Conservation (phyloP, 2,113 vertebrate genomes). For the Cinclus cinclus region DNA sequence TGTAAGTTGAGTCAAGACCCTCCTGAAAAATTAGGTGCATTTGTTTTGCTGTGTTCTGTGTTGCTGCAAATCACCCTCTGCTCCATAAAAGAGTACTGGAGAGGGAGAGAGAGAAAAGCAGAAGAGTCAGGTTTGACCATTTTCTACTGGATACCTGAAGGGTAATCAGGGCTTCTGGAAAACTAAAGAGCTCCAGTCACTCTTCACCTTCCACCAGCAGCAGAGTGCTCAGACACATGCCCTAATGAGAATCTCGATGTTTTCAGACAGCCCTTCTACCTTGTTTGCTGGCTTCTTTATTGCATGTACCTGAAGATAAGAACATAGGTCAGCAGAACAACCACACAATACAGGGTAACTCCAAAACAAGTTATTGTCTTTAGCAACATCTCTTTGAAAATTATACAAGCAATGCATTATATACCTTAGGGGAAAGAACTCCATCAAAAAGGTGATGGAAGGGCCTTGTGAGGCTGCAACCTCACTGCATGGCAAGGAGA, state of each 20-base stretch:
- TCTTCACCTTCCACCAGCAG: not conserved
- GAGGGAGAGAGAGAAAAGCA: not conserved
- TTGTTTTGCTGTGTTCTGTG: not conserved
- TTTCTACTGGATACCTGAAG: not conserved
- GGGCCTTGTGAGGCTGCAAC: not conserved
- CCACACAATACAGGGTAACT: rapidly evolving
- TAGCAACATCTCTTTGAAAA: not conserved
- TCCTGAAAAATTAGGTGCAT: not conserved
- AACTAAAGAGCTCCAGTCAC: not conserved
- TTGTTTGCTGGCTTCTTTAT: not conserved
- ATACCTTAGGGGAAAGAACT: not conserved
- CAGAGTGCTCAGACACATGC: not conserved
- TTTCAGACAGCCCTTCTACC: not conserved
- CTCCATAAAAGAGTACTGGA: not conserved
- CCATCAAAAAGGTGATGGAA: not conserved
- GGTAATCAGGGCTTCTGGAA: not conserved
- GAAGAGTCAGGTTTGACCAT: not conserved
- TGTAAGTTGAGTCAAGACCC: not conserved
- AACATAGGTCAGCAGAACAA: not conserved
- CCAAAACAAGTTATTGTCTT: not conserved
- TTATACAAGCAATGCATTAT: not conserved
- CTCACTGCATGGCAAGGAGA: not conserved
- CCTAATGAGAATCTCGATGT: not conserved
- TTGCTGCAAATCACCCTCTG: not conserved
- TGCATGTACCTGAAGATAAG: not conserved